phyloP scores from a whole-genome alignment of 2,113 vertebrate species.

The Periophthalmus modestus region DNA sequence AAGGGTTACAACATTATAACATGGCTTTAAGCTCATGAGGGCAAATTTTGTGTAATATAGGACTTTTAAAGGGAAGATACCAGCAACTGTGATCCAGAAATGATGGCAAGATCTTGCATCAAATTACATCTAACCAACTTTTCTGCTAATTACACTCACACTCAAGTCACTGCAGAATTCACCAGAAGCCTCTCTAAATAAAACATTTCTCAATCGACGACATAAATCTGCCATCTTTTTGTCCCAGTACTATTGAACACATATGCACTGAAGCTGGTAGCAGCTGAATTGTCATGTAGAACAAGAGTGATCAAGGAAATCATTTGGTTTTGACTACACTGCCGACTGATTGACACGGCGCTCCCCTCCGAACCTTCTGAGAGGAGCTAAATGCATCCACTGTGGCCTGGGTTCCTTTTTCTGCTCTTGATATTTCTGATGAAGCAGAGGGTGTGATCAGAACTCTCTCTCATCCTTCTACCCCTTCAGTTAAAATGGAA shows the following conservation, averaged over 20 bases:
- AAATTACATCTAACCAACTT: not conserved
- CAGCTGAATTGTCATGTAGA: conserved; percentile 13
- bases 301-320: conserved; percentile 31
- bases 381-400: conserved; percentile 34
- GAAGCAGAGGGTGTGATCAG: conserved; percentile 55
- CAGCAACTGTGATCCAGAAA: not conserved
- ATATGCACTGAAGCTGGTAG: conserved; percentile 2
- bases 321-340: not conserved
- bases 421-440: conserved; percentile 58
- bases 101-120: not conserved
- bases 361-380: conserved; percentile 34
- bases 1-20: too few relatives aligned
- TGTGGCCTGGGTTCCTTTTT: conserved; percentile 44
- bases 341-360: conserved; percentile 49
- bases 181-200: conserved; percentile 4
- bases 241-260: conserved; percentile 24
- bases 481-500: conserved; percentile 61
- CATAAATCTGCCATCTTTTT: conserved; percentile 8
- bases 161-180: not conserved
- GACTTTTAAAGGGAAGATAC: not conserved
- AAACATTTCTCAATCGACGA: conserved; percentile 3
- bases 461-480: conserved; percentile 60
- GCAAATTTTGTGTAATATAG: too few relatives aligned
- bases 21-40: too few relatives aligned
- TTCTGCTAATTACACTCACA: not conserved